A percentile compares a stretch with the other conserved stretches of the same genome.
These are phyloP conservation scores for Sinosuthora webbiana DNA, from an alignment of 2,113 vertebrate genomes.

Conservation along the genomic window DNA sequence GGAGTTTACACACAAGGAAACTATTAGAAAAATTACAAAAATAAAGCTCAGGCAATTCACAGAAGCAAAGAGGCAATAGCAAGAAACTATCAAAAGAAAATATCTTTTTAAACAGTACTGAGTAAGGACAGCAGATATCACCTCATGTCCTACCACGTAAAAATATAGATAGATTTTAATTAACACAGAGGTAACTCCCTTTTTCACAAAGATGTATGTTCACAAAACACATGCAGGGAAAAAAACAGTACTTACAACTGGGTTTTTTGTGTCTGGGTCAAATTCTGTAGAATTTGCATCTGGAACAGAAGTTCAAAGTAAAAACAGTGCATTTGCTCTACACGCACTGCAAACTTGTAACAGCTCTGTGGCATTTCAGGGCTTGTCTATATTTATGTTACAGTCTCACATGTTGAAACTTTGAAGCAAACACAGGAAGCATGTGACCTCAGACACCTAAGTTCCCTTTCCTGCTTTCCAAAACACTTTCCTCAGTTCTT, in stretches of 20 bases:
- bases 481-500: neutral
- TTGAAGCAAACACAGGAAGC: neutral
- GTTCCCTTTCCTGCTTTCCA: neutral
- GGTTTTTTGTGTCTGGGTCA: constrained; percentile 68
- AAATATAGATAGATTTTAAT: neutral
- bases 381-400: neutral
- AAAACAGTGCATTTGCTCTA: neutral
- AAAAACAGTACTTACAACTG: constrained; percentile 73
- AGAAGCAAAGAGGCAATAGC: neutral
- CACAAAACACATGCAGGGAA: neutral
- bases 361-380: neutral
- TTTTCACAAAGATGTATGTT: neutral
- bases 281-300: constrained; percentile 83
- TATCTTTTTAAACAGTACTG: neutral
- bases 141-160: neutral
- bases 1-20: neutral
- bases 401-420: neutral
- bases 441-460: neutral
- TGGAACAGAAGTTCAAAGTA: constrained; percentile 49
- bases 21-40: neutral
- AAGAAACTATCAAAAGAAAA: neutral
- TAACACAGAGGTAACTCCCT: neutral
- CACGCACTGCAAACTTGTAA: neutral
- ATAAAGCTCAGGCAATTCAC: neutral
- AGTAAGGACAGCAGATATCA: neutral